Evolutionary conservation across 2,797 vertebrate species (phyloP).

Genomic region (Sandelia bainsii): DNA sequence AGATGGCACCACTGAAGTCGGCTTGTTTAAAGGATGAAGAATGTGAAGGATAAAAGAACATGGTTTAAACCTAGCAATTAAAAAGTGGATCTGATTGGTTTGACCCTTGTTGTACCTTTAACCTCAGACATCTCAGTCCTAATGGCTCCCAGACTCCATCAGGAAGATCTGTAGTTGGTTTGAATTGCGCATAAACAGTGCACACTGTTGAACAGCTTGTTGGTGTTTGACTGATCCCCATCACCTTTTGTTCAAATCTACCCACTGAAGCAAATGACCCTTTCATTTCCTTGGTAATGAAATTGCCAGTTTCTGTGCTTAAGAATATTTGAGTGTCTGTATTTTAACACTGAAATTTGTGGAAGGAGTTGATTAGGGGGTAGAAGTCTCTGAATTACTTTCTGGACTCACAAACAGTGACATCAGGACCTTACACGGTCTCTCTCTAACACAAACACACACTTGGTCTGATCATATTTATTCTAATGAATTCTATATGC

Average conservation of each 20-base stretch:
- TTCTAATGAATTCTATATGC: too few relatives aligned
- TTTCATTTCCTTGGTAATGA: slow-evolving; percentile 58
- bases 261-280: slow-evolving; percentile 56
- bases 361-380: slow-evolving; percentile 81
- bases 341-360: slow-evolving; percentile 49
- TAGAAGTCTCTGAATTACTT: slow-evolving; percentile 11
- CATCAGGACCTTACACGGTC: slow-evolving; percentile 22
- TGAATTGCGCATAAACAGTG: slow-evolving; percentile 54
- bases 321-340: slow-evolving; percentile 46
- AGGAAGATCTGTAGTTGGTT: slow-evolving; percentile 39
- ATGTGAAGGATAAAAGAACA: background rate
- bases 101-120: background rate
- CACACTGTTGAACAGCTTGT: slow-evolving; percentile 49
- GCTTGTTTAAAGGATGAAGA: background rate
- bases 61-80: background rate
- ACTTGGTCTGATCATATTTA: too few relatives aligned
- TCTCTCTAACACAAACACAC: background rate
- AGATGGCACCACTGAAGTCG: background rate
- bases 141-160: slow-evolving; percentile 36
- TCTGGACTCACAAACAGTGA: slow-evolving; percentile 26
- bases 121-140: slow-evolving; percentile 7
- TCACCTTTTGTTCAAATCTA: slow-evolving; percentile 65
- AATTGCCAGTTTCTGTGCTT: slow-evolving; percentile 51
- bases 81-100: background rate
- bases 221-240: slow-evolving; percentile 50